Conservation (phyloP, 2,113 vertebrate species). For the Numenius arquata region DNA sequence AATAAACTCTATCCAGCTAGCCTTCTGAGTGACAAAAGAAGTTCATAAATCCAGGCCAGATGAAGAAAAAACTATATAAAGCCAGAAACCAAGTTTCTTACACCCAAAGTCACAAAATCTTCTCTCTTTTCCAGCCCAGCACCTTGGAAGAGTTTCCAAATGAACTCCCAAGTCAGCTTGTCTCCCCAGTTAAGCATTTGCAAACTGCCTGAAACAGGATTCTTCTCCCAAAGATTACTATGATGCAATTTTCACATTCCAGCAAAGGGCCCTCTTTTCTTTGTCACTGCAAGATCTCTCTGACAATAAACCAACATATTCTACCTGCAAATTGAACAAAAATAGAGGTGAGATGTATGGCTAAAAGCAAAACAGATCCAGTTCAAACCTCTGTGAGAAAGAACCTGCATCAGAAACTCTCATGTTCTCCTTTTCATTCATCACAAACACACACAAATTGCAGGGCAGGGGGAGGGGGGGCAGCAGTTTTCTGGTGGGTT, state of each 20-base stretch:
- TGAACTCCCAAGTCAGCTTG: background rate
- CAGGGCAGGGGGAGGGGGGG: fast-evolving
- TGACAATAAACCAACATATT: background rate
- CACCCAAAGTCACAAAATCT: background rate
- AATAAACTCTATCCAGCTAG: background rate
- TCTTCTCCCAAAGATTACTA: background rate
- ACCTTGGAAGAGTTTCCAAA: background rate
- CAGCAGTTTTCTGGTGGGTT: background rate
- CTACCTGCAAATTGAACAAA: background rate
- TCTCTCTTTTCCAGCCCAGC: background rate
- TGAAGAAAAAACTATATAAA: background rate
- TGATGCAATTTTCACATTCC: background rate
- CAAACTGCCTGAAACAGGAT: background rate
- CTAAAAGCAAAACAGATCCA: background rate
- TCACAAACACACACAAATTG: background rate
- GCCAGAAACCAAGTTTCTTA: background rate
- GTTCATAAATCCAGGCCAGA: background rate
- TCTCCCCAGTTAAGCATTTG: background rate
- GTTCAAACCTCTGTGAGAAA: background rate
- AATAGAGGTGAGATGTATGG: background rate
- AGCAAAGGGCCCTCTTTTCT: background rate
- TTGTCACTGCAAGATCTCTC: background rate
- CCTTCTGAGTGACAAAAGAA: background rate
- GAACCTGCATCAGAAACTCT: background rate
- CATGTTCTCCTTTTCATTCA: background rate